Evolutionary conservation across 2,113 vertebrate genomes (phyloP), one percentile per base, ranked within the genome.

Genomic region (Cebidichthys violaceus): DNA sequence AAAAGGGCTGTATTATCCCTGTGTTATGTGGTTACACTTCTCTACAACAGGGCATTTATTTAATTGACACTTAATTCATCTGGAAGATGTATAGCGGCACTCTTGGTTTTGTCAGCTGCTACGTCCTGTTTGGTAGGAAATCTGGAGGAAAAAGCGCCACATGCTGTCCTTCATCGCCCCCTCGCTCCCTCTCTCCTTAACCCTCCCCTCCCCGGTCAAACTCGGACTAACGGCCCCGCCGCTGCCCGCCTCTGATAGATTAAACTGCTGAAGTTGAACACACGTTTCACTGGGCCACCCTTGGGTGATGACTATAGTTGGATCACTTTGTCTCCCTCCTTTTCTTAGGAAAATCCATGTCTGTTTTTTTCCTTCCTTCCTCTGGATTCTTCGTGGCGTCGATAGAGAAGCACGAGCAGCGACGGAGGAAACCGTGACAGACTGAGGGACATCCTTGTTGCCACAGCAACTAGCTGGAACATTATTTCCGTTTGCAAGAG

Each of bases 401-500:
- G 84, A 84, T 84, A 87, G 83, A 79, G 22, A 1, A 79, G 87
- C 77, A 77, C 47, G 72, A 9, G 54, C 18, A 77, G 43, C 83
- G 61, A 55, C 71, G 70, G 87, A 82, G 80, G 82, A 86, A 86
- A 85, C 83, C 61, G 84, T 90, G 88, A 90, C 89, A 90, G 81
- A 84, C 71, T 55, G 29, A 88, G 89, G 84, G 84, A 91, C 88
- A 92, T 87, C 85, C 84, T 70, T 82, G 92, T 94, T 92, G 86
- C 91, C 91, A 91, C 92, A 92, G 90, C 85, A 92, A 93, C 90
- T 79, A 92, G 55, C 73, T 18, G n/a, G 39, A 52, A 45, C 70
- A 45, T 2, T 18, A 27, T 57, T 85, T 93, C 93, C 93, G 85
- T 67, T 76, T 24, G 1, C 18, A 2, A 4, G 2, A 62, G 2